Evolutionary conservation across 2,797 vertebrate genomes (phyloP), one percentile per base, ranked within the genome.

Genomic region (Smutsia temminckii): DNA sequence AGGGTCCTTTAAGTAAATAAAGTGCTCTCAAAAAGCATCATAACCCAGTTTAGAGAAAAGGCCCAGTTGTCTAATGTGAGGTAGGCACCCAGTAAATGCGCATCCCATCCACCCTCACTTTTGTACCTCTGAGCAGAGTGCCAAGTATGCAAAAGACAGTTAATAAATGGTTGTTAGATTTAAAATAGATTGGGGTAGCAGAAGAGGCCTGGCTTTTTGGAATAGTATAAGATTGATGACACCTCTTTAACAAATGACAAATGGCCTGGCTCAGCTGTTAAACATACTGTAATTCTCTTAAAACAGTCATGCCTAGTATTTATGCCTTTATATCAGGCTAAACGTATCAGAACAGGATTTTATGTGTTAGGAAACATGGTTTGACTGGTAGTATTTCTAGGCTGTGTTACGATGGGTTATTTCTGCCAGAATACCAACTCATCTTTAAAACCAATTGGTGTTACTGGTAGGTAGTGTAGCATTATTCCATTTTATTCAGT

Each of bases 231-330:
- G 87, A 93, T 72, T 88, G 72, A 96, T 81, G 34, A 46, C 7
- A 77, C 9, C 87, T 20, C 40, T 96, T 94, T 88, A 69, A 74
- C 83, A 79, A 79, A 69, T 95, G 85, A 96, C n/a, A 75, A 81
- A 89, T 57, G 42, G 13, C 27, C 42, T 63, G 80, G 34, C 61
- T 89, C 51, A 81, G 40, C 64, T 93, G 14, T 88, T 89, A 97
- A 93, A 93, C 85, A 66, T 27, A 63, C 69, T 87, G 2, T 90
- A 86, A 84, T 92, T 81, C 91, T 80, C 68, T 92, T 89, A 42
- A 85, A 96, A 89, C 25, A 84, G 71, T 86, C 46, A 40, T 40
- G 53, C 71, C 57, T 61, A 34, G 55, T 93, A 95, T 87, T 93
- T 94, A 77, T 79, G 64, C 59, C 21, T 85, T 80, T 61, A n/a